phyloP scores from a whole-genome alignment of 2,797 vertebrate species.

The Dipus sagitta region DNA sequence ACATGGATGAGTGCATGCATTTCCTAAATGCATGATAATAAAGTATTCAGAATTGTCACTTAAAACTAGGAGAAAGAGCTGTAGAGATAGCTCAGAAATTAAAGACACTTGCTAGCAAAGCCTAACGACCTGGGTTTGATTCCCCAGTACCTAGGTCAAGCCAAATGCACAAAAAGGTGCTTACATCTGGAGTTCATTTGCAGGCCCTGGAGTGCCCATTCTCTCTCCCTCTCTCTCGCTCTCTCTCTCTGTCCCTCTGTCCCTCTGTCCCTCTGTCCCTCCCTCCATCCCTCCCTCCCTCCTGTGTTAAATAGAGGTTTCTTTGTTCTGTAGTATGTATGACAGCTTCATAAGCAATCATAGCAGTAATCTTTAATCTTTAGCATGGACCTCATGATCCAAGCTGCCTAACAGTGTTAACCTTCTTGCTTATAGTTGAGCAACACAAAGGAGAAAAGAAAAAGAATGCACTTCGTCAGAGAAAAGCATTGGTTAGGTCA shows the following conservation, averaged over 20 bases:
- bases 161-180: too few species aligned
- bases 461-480: neutral
- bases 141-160: too few species aligned
- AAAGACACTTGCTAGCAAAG: too few species aligned
- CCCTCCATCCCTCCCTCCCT: neutral
- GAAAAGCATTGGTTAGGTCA: neutral
- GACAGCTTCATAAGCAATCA: neutral
- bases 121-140: too few species aligned
- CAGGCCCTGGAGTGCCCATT: too few species aligned
- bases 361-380: neutral
- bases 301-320: conserved; percentile 38
- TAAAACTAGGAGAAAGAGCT: neutral
- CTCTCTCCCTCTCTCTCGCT: too few species aligned
- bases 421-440: neutral
- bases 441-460: neutral
- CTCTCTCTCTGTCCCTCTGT: too few species aligned
- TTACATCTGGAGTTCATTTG: too few species aligned
- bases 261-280: too few species aligned
- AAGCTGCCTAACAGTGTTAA: neutral
- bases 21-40: neutral
- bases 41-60: neutral
- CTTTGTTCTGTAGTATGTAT: neutral
- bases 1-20: neutral
- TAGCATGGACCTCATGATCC: neutral
- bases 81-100: too few species aligned